Conservation (phyloP, 2,888 invertebrate species). For the Salticus scenicus region DNA sequence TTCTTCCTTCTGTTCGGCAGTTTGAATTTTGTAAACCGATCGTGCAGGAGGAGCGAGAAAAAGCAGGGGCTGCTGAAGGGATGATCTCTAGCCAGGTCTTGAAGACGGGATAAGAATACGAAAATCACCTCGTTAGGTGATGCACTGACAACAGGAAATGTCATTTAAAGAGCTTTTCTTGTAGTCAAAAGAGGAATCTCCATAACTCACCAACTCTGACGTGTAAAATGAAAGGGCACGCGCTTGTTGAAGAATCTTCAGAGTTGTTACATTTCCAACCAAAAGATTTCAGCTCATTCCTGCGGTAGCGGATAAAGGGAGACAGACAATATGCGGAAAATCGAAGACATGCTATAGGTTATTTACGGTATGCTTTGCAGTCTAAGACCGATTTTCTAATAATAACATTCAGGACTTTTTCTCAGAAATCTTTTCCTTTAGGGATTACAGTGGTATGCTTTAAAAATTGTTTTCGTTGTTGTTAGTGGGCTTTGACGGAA, state of each 20-base stretch:
- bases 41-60: not conserved
- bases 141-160: slow-evolving; percentile 59
- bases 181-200: slow-evolving; percentile 5
- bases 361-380: not conserved
- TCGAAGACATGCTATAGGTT: not conserved
- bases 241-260: slow-evolving; percentile 14
- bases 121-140: slow-evolving; percentile 39
- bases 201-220: slow-evolving; percentile 28
- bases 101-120: not conserved
- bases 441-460: too few relatives aligned
- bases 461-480: too few relatives aligned
- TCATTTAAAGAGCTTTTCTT: slow-evolving; percentile 38
- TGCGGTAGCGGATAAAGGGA: slow-evolving; percentile 19
- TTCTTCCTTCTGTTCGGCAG: not conserved
- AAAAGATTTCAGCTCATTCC: slow-evolving; percentile 33
- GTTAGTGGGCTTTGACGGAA: too few relatives aligned
- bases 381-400: not conserved
- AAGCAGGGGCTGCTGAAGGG: not conserved
- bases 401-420: not conserved
- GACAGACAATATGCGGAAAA: not conserved
- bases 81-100: not conserved
- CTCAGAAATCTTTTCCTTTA: too few relatives aligned
- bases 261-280: slow-evolving; percentile 26
- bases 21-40: slow-evolving; percentile 15
- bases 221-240: slow-evolving; percentile 31